These are phyloP conservation scores for Galerucella calmariensis DNA, from an alignment of 2,888 invertebrate species.

Conservation along the genomic window DNA sequence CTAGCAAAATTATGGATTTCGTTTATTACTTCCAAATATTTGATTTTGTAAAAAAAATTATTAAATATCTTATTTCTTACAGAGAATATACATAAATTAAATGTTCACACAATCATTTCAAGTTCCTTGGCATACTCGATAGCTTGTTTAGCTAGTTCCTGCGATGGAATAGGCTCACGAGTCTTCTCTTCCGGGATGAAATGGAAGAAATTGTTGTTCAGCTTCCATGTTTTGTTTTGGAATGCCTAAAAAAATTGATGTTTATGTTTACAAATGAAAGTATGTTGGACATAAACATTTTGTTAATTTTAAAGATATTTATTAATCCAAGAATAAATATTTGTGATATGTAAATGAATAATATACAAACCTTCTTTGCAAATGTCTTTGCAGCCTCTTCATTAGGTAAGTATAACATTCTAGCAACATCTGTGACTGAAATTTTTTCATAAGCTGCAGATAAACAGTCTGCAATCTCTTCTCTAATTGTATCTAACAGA, in stretches of 20 bases:
- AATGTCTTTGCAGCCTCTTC: constrained; percentile 83
- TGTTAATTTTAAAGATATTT: background rate
- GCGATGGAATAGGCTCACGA: constrained; percentile 86
- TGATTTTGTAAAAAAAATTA: background rate
- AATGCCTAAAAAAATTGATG: constrained; percentile 33
- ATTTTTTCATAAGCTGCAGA: constrained; percentile 96
- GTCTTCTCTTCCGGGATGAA: constrained; percentile 81
- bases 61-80: constrained; percentile 10
- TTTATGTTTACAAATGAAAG: constrained; percentile 14
- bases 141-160: constrained; percentile 91
- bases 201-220: constrained; percentile 82
- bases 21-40: no score
- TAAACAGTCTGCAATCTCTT: constrained; percentile 96
- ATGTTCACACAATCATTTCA: constrained; percentile 95
- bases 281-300: background rate
- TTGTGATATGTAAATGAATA: no score
- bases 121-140: constrained; percentile 97
- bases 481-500: constrained; percentile 92
- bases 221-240: constrained; percentile 83
- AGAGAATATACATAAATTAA: constrained; percentile 32
- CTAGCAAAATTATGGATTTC: background rate
- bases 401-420: constrained; percentile 86
- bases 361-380: constrained; percentile 75
- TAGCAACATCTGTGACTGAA: constrained; percentile 85
- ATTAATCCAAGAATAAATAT: no score